Evolutionary conservation across 2,113 vertebrate species (phyloP).

Genomic region (Anser cygnoides): DNA sequence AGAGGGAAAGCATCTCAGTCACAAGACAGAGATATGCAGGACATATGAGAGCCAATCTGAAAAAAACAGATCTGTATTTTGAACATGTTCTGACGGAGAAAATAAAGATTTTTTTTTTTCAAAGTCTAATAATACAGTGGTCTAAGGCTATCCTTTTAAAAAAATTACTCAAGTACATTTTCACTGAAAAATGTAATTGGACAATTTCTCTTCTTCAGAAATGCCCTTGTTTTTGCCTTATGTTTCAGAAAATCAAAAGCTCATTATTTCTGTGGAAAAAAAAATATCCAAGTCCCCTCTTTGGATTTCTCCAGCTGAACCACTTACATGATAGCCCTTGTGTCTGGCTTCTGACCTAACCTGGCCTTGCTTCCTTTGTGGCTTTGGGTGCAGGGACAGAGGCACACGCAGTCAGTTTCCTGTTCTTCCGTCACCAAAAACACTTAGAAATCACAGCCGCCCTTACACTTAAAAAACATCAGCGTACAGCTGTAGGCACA

Average conservation of each 20-base stretch:
- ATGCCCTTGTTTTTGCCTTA: not conserved
- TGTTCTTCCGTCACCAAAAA: not conserved
- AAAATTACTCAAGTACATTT: not conserved
- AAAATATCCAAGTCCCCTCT: not conserved
- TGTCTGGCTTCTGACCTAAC: not conserved
- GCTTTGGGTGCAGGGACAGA: not conserved
- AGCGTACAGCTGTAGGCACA: not conserved
- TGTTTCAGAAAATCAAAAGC: not conserved
- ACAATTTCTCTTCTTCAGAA: not conserved
- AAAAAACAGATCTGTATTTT: not conserved
- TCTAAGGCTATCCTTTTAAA: not conserved
- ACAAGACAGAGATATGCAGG: not conserved
- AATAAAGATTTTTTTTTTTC: not conserved
- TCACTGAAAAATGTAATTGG: not conserved
- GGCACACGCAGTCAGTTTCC: not conserved
- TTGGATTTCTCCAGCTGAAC: not conserved
- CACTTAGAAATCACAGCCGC: not conserved
- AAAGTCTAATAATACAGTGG: not conserved
- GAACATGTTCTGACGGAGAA: not conserved
- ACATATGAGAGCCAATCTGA: not conserved
- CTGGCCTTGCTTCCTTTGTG: not conserved
- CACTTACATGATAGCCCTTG: not conserved
- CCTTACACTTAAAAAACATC: not conserved
- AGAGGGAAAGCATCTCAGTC: not conserved
- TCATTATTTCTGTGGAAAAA: not conserved